Evolutionary conservation across 2,797 vertebrate genomes (phyloP).

Genomic region (Telmatherina bonti): DNA sequence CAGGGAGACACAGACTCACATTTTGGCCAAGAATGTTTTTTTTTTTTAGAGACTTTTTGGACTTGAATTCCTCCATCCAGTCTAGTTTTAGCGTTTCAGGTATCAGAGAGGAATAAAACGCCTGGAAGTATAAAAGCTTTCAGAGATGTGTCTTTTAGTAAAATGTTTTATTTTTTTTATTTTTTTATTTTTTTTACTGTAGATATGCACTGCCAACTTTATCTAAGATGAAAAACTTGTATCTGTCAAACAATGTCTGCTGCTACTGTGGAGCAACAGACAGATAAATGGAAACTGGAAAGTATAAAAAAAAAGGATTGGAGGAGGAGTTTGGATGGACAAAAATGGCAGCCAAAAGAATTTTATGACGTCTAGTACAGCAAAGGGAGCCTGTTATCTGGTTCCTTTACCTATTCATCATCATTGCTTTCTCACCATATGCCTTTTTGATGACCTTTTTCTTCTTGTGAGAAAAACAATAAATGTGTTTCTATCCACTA

Average conservation of each 20-base stretch:
- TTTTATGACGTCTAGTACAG: not conserved
- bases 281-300: constrained; percentile 9
- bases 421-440: constrained; percentile 30
- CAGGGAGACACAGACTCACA: constrained; percentile 43
- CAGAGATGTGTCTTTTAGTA: constrained; percentile 14
- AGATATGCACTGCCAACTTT: constrained; percentile 27
- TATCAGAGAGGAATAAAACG: constrained; percentile 5
- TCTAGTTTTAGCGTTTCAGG: constrained; percentile 25
- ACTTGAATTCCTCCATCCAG: constrained; percentile 30
- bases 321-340: constrained; percentile 15
- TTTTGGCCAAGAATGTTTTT: constrained; percentile 36
- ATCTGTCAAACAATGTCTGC: constrained; percentile 15
- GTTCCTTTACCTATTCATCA: constrained; percentile 31
- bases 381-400: constrained; percentile 25
- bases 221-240: constrained; percentile 16
- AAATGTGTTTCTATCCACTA: not conserved
- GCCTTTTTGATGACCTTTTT: not conserved
- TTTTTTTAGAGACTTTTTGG: constrained; percentile 53
- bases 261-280: constrained; percentile 43
- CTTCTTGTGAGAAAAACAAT: not conserved
- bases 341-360: not conserved
- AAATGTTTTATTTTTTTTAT: constrained; percentile 20
- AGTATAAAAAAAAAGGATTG: not conserved
- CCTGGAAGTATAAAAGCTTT: constrained; percentile 26
- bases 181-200: constrained; percentile 21